Conservation (phyloP, 2,797 vertebrate genomes). For the Takifugu ocellatus region DNA sequence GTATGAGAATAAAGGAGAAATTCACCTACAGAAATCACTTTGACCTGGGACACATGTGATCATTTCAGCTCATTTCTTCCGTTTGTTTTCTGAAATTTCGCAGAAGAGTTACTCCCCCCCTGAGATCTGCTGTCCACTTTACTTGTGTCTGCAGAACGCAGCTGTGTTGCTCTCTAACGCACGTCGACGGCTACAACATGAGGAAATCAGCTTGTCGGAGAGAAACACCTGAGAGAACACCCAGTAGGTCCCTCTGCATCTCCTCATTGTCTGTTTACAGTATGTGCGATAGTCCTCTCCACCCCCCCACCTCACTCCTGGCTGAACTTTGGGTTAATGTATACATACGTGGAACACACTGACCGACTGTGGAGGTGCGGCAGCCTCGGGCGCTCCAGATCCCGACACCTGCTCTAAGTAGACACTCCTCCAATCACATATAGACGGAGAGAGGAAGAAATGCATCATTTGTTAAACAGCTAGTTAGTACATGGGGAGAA, state of each 20-base stretch:
- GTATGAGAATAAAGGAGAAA: too few relatives aligned
- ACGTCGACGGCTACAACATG: background rate
- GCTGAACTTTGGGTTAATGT: slow-evolving; percentile 56
- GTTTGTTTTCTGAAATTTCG: slow-evolving; percentile 13
- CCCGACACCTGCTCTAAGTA: slow-evolving; percentile 26
- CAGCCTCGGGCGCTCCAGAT: slow-evolving; percentile 21
- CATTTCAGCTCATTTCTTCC: too few relatives aligned
- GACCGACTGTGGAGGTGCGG: slow-evolving; percentile 30
- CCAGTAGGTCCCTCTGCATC: slow-evolving; percentile 28
- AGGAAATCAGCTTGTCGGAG: slow-evolving; percentile 11
- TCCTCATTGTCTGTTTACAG: slow-evolving; percentile 55
- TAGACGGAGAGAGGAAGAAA: background rate
- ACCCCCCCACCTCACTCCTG: slow-evolving; percentile 43
- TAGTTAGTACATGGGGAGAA: background rate
- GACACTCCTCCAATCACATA: slow-evolving; percentile 30
- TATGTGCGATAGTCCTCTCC: slow-evolving; percentile 31
- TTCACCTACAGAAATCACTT: too few relatives aligned
- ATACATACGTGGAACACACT: slow-evolving; percentile 38
- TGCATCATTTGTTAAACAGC: too few relatives aligned
- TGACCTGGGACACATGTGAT: too few relatives aligned
- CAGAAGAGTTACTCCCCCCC: slow-evolving; percentile 9
- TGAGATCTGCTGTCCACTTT: slow-evolving; percentile 7
- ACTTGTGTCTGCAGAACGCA: slow-evolving; percentile 11
- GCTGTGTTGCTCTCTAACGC: slow-evolving; percentile 4
- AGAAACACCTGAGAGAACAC: slow-evolving; percentile 35